These are phyloP conservation scores for Blomia tropicalis DNA, from an alignment of 2,888 invertebrate genomes.

Conservation along the genomic window DNA sequence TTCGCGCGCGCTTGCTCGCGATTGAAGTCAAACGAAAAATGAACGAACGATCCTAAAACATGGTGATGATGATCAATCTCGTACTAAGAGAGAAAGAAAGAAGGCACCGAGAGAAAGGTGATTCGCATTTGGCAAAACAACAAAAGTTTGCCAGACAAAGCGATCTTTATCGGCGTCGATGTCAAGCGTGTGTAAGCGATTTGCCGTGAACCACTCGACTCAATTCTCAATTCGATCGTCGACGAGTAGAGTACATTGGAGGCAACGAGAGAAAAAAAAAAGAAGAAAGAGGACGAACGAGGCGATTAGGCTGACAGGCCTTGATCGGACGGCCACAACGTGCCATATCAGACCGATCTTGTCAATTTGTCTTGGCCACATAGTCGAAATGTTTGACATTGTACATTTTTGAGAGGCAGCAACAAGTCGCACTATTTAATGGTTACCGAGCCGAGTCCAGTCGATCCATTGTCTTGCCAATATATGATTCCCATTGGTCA, in stretches of 20 bases:
- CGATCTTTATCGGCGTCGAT: conserved; percentile 14
- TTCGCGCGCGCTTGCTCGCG: too few relatives aligned
- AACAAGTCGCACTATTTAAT: background rate
- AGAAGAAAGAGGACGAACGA: background rate
- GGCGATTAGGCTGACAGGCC: conserved; percentile 4
- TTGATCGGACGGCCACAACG: background rate
- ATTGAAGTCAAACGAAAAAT: too few relatives aligned
- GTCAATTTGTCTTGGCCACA: background rate
- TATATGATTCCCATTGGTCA: too few relatives aligned
- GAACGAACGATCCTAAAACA: too few relatives aligned
- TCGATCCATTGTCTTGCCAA: too few relatives aligned
- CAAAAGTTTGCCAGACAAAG: conserved; percentile 13
- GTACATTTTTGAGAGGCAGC: background rate
- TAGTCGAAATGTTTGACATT: background rate
- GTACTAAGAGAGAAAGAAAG: too few relatives aligned
- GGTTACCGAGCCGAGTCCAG: background rate
- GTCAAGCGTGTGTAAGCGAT: conserved; percentile 14
- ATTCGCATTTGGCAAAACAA: background rate
- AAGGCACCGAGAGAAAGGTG: too few relatives aligned
- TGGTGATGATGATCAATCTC: conserved; percentile 11
- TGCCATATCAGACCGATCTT: conserved; percentile 6
- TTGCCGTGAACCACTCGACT: conserved; percentile 8
- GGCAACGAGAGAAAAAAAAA: background rate
- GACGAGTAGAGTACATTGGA: too few relatives aligned
- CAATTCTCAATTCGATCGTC: too few relatives aligned